Percentiles rank a stretch among this genome's conserved stretches.
These are phyloP conservation scores for Anastatus disparis DNA, from an alignment of 1,140 invertebrate genomes.

Conservation along the genomic window DNA sequence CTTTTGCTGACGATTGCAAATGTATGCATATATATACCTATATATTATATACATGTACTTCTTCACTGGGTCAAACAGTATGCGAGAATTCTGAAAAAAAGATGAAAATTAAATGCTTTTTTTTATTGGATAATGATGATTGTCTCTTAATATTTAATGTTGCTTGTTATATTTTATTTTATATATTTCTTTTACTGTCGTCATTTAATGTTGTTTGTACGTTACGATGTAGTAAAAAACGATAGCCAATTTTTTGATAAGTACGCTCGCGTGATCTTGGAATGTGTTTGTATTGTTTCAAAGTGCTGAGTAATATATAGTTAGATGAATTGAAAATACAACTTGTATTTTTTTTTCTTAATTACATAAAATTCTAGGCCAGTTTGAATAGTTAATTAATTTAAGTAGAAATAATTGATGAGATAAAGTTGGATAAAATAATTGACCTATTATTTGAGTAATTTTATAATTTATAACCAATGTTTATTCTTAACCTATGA, in stretches of 20 bases:
- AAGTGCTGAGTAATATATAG: conserved; percentile 26
- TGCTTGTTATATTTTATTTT: too few relatives aligned
- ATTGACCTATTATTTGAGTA: neutral
- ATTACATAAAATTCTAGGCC: neutral
- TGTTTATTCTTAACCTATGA: neutral
- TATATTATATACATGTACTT: too few relatives aligned
- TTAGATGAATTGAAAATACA: neutral
- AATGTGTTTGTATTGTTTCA: conserved; percentile 4
- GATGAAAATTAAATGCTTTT: too few relatives aligned
- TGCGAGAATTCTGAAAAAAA: too few relatives aligned
- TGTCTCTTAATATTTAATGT: too few relatives aligned
- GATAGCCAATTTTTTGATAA: neutral
- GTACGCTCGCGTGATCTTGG: neutral
- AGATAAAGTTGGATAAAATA: neutral
- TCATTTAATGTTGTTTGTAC: too few relatives aligned
- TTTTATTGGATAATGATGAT: too few relatives aligned
- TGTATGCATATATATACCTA: too few relatives aligned
- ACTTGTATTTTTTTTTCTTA: neutral
- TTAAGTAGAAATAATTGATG: neutral
- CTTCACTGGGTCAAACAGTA: too few relatives aligned
- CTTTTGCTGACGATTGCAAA: too few relatives aligned
- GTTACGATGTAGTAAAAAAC: too few relatives aligned
- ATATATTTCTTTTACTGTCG: too few relatives aligned
- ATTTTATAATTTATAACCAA: neutral
- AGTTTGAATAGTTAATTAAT: neutral